phyloP scores from a whole-genome alignment of 2,113 vertebrate species.

The Platanista minor region DNA sequence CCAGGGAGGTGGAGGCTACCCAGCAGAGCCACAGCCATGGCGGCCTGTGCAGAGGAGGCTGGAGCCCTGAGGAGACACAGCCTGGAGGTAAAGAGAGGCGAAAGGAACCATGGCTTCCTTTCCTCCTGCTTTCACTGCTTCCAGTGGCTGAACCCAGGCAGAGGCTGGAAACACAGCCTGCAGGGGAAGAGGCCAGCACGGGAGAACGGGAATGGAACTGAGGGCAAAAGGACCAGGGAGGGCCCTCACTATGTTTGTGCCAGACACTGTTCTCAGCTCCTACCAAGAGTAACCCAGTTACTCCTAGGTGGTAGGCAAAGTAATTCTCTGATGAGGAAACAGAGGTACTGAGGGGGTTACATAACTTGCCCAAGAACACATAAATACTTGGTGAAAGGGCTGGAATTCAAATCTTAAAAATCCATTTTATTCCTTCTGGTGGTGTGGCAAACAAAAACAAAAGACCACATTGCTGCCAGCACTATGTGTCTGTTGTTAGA shows the following conservation, averaged over 20 bases:
- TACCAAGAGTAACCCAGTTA: too few relatives aligned
- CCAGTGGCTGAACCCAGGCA: neutral
- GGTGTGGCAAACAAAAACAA: neutral
- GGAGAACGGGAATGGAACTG: neutral
- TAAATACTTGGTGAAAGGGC: neutral
- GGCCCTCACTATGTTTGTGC: accelerated
- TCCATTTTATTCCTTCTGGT: neutral
- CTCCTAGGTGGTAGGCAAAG: neutral
- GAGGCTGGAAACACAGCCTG: neutral
- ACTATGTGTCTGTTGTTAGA: constrained; percentile 14
- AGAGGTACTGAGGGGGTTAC: neutral
- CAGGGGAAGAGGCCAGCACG: neutral
- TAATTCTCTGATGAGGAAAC: neutral
- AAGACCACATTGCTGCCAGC: neutral
- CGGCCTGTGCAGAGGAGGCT: neutral
- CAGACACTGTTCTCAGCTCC: neutral
- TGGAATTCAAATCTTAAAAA: neutral
- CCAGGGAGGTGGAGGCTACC: neutral
- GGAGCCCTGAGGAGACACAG: neutral
- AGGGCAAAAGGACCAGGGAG: neutral
- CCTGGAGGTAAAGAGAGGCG: neutral
- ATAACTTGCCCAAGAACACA: neutral
- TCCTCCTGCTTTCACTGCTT: neutral
- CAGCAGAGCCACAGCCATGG: neutral
- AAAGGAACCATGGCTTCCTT: neutral